Percentiles rank a stretch among this genome's conserved stretches.
Evolutionary conservation across 2,797 vertebrate genomes (phyloP).

Genomic region (Acipenser oxyrinchus): DNA sequence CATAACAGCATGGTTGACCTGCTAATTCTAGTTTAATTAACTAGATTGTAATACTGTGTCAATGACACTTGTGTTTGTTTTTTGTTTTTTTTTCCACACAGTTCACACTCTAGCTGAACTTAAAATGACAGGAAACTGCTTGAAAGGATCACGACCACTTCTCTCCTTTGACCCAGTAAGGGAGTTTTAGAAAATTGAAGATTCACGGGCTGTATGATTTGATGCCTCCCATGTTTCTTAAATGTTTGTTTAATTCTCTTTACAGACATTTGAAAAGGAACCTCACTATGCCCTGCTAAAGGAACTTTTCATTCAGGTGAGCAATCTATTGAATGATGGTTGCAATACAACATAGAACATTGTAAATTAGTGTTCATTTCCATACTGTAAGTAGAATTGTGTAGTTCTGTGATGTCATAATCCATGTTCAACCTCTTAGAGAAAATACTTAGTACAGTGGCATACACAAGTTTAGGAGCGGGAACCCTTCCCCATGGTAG

Average conservation of each 20-base stretch:
- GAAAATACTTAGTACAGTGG: no score
- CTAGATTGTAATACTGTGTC: neutral
- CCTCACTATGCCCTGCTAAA: constrained; percentile 84
- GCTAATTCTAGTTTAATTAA: neutral
- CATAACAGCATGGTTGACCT: no score
- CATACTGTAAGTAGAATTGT: neutral
- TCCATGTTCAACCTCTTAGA: no score
- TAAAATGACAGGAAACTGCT: constrained; percentile 96
- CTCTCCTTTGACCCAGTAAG: constrained; percentile 92
- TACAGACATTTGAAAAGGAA: constrained; percentile 75
- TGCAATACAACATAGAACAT: neutral
- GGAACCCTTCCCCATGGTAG: no score
- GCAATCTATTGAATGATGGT: neutral
- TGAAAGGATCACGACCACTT: constrained; percentile 87
- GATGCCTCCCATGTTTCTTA: constrained; percentile 3
- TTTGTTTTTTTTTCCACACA: constrained; percentile 27
- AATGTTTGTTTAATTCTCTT: constrained; percentile 12
- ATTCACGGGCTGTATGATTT: constrained; percentile 3
- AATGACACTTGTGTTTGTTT: neutral
- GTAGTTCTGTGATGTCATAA: neutral
- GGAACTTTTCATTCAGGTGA: constrained; percentile 90
- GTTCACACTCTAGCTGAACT: constrained; percentile 93
- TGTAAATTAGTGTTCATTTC: neutral
- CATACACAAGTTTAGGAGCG: no score
- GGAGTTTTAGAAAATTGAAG: constrained; percentile 16